Evolutionary conservation across 2,888 invertebrate genomes (phyloP), one percentile per base, ranked within the genome.

Genomic region (Bombyx huttoni): DNA sequence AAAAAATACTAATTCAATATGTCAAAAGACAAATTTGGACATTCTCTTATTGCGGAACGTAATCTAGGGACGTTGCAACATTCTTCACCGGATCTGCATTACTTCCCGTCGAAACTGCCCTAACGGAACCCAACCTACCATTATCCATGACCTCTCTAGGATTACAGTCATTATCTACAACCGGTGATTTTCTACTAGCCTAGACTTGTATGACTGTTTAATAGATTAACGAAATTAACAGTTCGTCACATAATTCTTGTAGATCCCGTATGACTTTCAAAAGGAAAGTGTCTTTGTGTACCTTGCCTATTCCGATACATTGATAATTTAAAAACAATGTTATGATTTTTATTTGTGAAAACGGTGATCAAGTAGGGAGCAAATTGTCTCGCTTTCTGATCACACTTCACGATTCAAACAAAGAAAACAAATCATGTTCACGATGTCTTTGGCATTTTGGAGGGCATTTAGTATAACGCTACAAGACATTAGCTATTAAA

Each of bases 141-240:
- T 65, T 65, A 66, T 58, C 54, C 57, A 56, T 60, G 58, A 63
- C 62, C 72, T 73, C 72, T 76, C 72, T 68, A 73, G 70, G 65
- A 72, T 67, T 65, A 63, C 62, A 59, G 57, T 64, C 67, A 78
- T 76, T 76, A 77, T 54, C 57, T 57, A 63, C 64, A 63, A 62
- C 70, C 68, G 67, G 64, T 64, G 60, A 56, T 60, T 62, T 64
- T 63, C 58, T 65, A 59, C 57, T 57, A 56, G 55, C 56, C 7
- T 40, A 40, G 8, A 40, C 24, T 24, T 24, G n/a, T n/a, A n/a
- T 24, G 24, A 5, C 1, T 24, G 24, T 24, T 24, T 24, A 24
- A 24, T 24, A 24, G 24, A 24, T 24, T 24, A 2, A 24, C 24
- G 5, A 24, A 24, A 24, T 24, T 24, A 24, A 24, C 24, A 24